Evolutionary conservation across 1,140 invertebrate species (phyloP).

Genomic region (Drosophila paulistorum): DNA sequence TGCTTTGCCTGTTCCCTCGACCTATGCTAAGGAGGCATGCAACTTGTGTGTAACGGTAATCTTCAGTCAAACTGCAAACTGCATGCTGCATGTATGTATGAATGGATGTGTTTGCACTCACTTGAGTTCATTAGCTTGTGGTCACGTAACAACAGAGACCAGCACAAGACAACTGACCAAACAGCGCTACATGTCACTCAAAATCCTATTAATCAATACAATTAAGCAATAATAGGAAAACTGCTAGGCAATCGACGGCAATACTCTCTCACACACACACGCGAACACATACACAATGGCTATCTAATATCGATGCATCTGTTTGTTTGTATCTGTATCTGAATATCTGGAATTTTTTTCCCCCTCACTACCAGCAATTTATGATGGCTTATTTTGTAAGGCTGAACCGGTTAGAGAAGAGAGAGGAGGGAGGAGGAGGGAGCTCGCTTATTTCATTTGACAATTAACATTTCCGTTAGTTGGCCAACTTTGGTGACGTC

Average conservation of each 20-base stretch:
- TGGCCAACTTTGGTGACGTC: slow-evolving; percentile 79
- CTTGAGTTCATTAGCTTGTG: slow-evolving; percentile 68
- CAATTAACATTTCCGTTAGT: slow-evolving; percentile 81
- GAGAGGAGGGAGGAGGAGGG: not conserved
- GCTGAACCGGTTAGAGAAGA: slow-evolving; percentile 53
- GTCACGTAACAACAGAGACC: slow-evolving; percentile 59
- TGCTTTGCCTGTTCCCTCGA: not conserved
- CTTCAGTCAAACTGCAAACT: slow-evolving; percentile 14
- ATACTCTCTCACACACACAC: not conserved
- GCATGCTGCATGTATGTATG: too few relatives aligned
- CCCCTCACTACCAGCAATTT: slow-evolving; percentile 70
- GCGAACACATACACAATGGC: slow-evolving; percentile 44
- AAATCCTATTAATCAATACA: slow-evolving; percentile 80
- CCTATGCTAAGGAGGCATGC: not conserved
- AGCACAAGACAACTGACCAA: too few relatives aligned
- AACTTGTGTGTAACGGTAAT: not conserved
- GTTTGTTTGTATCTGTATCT: not conserved
- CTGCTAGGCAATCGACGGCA: slow-evolving; percentile 64
- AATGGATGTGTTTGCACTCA: not conserved
- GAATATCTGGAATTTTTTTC: slow-evolving; percentile 51
- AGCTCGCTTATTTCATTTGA: slow-evolving; percentile 67
- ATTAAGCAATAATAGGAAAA: slow-evolving; percentile 80
- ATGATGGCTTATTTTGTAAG: slow-evolving; percentile 80
- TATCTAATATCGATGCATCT: not conserved
- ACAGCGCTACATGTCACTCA: slow-evolving; percentile 69